A percentile compares a stretch with the other conserved stretches of the same genome.
These are phyloP conservation scores for Dasypogon diadema DNA, from an alignment of 2,888 invertebrate genomes.

Conservation along the genomic window DNA sequence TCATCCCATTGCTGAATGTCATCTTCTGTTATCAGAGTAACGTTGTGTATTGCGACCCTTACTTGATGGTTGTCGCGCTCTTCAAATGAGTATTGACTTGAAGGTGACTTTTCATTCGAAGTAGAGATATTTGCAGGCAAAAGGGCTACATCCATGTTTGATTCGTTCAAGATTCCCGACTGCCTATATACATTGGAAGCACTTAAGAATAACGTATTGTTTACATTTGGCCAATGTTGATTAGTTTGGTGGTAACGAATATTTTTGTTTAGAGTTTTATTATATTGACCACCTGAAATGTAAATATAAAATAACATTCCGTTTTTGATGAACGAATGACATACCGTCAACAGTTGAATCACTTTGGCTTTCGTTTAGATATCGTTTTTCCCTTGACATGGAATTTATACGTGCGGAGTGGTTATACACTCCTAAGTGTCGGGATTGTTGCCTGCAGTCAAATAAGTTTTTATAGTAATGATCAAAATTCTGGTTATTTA, in stretches of 20 bases:
- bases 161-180: background rate
- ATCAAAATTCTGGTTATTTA: no score
- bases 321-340: no score
- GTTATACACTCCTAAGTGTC: constrained; percentile 77
- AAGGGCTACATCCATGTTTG: background rate
- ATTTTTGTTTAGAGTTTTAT: background rate
- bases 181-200: background rate
- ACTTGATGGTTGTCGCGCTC: constrained; percentile 68
- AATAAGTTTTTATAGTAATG: background rate
- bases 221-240: background rate
- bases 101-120: constrained; percentile 18
- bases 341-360: background rate
- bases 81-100: background rate
- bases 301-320: background rate
- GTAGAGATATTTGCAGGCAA: no score
- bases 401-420: background rate
- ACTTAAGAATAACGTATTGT: background rate
- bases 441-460: constrained; percentile 78
- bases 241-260: background rate
- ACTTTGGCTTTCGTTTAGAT: background rate
- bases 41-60: constrained; percentile 77
- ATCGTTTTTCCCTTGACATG: constrained; percentile 15
- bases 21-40: constrained; percentile 71
- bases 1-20: constrained; percentile 63
- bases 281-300: background rate